These are phyloP conservation scores for Caenorhabditis imperialis DNA, from an alignment of 2,888 invertebrate species.

Conservation along the genomic window DNA sequence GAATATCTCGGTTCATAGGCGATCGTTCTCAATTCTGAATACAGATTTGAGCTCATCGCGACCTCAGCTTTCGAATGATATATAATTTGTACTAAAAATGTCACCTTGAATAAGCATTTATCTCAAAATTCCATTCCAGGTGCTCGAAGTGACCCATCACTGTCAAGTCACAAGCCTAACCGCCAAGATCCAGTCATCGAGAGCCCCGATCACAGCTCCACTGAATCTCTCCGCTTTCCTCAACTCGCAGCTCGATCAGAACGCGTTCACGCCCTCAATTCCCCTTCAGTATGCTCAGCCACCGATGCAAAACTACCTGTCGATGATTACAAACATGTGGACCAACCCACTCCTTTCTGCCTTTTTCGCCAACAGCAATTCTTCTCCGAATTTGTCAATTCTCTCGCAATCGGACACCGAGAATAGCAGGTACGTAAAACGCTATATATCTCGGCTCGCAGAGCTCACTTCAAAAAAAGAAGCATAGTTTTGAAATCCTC, in stretches of 20 bases:
- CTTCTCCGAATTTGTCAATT: neutral
- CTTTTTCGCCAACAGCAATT: slow-evolving; percentile 5
- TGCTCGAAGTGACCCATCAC: slow-evolving; percentile 28
- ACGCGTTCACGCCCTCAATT: neutral
- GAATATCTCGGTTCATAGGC: no score
- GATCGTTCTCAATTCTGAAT: no score
- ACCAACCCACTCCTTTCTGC: slow-evolving; percentile 48
- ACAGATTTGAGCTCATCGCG: no score
- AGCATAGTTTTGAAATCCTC: no score
- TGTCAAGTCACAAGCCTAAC: slow-evolving; percentile 38
- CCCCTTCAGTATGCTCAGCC: slow-evolving; percentile 9
- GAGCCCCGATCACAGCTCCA: neutral
- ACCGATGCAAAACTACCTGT: slow-evolving; percentile 37
- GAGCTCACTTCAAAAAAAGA: no score
- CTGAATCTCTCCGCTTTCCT: slow-evolving; percentile 11
- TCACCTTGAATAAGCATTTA: no score
- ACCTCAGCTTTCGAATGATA: no score
- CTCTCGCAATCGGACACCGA: slow-evolving; percentile 13
- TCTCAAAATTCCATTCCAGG: no score
- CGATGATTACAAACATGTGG: slow-evolving; percentile 38
- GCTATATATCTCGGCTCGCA: neutral
- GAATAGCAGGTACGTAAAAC: slow-evolving; percentile 13
- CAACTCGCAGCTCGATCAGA: neutral
- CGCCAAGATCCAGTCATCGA: slow-evolving; percentile 24
- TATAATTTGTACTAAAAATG: no score